These are phyloP conservation scores for Macquaria ambigua DNA, from an alignment of 2,113 vertebrate genomes.

Conservation along the genomic window DNA sequence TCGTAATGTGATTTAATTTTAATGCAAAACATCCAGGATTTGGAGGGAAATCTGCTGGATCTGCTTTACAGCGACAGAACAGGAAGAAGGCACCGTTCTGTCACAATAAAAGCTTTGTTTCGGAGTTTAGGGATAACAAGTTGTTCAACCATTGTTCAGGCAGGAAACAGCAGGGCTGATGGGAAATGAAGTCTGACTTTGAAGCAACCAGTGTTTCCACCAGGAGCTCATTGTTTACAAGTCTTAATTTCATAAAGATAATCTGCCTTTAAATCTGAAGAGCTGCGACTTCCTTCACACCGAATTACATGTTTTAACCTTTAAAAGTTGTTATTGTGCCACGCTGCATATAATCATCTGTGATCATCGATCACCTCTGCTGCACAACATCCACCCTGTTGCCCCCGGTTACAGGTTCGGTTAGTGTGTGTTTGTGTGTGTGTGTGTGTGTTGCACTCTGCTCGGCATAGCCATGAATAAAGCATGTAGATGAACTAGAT, in stretches of 20 bases:
- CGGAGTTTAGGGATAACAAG: background rate
- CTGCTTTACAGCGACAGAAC: too few relatives aligned
- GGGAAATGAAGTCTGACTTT: background rate
- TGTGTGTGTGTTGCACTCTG: background rate
- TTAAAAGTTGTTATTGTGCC: background rate
- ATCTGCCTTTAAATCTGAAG: background rate
- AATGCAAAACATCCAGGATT: background rate
- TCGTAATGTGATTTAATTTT: background rate
- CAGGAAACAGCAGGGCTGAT: background rate
- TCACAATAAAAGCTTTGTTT: background rate
- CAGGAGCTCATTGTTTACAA: background rate
- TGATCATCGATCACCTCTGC: slow-evolving; percentile 15
- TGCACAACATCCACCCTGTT: background rate
- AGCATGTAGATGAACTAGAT: background rate
- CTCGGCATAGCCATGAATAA: slow-evolving; percentile 12
- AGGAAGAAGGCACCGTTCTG: too few relatives aligned
- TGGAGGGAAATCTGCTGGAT: background rate
- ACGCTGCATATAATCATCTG: background rate
- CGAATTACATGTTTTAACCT: background rate
- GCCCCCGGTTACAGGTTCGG: background rate
- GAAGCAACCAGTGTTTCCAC: background rate
- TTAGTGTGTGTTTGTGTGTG: background rate
- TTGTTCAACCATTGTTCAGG: background rate
- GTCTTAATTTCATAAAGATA: background rate
- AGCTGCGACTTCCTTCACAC: too few relatives aligned